Evolutionary conservation across 2,113 vertebrate genomes (phyloP).

Genomic region (Lophura nycthemera): DNA sequence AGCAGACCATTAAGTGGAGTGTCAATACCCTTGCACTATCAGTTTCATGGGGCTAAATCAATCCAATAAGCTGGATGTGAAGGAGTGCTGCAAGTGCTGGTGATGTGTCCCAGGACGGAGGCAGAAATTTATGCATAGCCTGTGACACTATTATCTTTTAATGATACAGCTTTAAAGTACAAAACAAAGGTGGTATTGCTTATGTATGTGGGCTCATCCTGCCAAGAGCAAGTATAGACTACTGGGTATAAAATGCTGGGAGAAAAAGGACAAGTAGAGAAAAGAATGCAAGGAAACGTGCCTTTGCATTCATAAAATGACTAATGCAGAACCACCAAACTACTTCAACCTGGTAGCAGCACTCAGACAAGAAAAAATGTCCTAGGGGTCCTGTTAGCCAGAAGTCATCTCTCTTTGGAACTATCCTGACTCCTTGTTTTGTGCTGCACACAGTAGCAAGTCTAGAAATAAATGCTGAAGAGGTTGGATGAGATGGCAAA

Average conservation of each 20-base stretch:
- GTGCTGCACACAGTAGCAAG: neutral
- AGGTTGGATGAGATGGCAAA: neutral
- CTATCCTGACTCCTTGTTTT: neutral
- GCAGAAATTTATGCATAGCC: neutral
- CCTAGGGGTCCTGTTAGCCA: neutral
- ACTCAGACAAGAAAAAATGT: neutral
- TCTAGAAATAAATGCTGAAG: neutral
- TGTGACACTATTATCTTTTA: neutral
- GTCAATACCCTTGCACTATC: constrained; percentile 35
- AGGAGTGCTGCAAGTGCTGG: neutral
- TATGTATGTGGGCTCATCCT: neutral
- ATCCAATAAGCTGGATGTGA: constrained; percentile 4
- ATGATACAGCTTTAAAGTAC: neutral
- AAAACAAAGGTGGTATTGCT: neutral
- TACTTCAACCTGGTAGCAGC: neutral
- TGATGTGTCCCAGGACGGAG: neutral
- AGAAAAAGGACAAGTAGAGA: neutral
- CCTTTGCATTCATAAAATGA: neutral
- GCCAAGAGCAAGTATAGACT: neutral
- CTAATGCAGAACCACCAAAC: neutral
- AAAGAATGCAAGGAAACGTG: neutral
- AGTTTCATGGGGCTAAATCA: constrained; percentile 40
- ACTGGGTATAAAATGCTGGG: neutral
- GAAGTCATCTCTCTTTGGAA: neutral
- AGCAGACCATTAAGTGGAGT: constrained; percentile 49